Base-by-base conservation (phyloP, 2,797 vertebrate species). In the Chaunax sp. region DNA sequence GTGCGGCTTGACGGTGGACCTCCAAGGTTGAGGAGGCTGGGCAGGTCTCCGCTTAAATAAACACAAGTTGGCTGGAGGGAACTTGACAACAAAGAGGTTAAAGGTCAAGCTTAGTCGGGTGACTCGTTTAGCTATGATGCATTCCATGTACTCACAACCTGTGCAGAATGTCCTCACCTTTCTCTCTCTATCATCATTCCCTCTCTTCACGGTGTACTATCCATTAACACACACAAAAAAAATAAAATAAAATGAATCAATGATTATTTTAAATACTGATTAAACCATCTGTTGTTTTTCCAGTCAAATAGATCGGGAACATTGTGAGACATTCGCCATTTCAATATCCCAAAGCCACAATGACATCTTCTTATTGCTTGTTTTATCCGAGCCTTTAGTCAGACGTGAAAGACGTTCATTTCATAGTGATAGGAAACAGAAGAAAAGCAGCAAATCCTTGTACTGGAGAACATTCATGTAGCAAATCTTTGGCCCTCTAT, bases 1-100 rank as follows among this genome's bases (percentile, higher is more conserved):
- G 30, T 55, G 58, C 22, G 2, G 40, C 56, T 45, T 38, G 25
- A 60, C n/a, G 0, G 28, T 44, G 44, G 70, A 76, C 66, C 62
- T 70, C 55, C 60, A 15, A 63, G 16, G 62, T 14, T 13, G 53
- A 59, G 25, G 23, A 60, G 49, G 43, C 45, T 46, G 57, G 28
- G 47, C 49, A 44, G 51, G 64, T 70, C 69, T 59, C 15, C 22
- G 23, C 62, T 80, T 76, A 73, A 80, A 57, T 66, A 85, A 83
- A 85, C 61, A 75, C 2, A 19, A 54, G 60, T 58, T 54, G 25
- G 45, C 57, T 35, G 7, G 51, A 72, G 59, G 70, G 54, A 69
- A 73, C 57, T 3, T 73, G 69, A 80, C 65, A 60, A 47, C 59
- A 50, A 50, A 47, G 45, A 79, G 84, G 82, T 75, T 40, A 81